Conservation (phyloP, 2,113 vertebrate species). For the Hydrolagus affinis region DNA sequence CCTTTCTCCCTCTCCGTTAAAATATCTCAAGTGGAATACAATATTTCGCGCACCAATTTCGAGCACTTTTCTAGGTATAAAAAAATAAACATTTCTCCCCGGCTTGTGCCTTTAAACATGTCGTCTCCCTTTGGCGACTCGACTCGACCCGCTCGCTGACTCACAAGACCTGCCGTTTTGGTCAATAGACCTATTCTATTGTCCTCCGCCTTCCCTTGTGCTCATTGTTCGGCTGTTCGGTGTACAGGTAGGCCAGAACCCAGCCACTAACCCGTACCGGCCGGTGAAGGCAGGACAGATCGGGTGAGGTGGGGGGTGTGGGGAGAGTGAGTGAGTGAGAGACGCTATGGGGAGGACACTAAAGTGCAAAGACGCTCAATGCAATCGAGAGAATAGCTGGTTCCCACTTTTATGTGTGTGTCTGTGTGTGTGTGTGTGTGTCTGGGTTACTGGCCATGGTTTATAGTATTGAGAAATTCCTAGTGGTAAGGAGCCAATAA, state of each 20-base stretch:
- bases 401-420: not conserved
- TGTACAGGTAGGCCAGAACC: not conserved
- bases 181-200: not conserved
- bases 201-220: not conserved
- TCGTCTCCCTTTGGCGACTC: not conserved
- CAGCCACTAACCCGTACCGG: too few relatives aligned
- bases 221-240: constrained; percentile 21
- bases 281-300: not conserved
- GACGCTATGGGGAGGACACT: not conserved
- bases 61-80: constrained; percentile 11
- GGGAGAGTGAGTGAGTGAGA: too few relatives aligned
- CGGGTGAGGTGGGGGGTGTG: too few relatives aligned
- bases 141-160: not conserved
- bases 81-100: constrained; percentile 31
- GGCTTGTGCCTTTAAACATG: constrained; percentile 10
- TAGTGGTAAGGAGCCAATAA: not conserved
- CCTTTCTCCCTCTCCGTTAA: not conserved
- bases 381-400: constrained; percentile 19
- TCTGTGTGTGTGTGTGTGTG: not conserved
- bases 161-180: not conserved
- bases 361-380: constrained; percentile 29
- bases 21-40: constrained; percentile 24
- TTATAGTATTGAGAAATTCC: not conserved
- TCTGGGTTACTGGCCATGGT: too few relatives aligned
- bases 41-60: constrained; percentile 25